Percentiles rank a stretch among this genome's conserved stretches.
Evolutionary conservation across 2,888 invertebrate species (phyloP).

Genomic region (Meta bourneti): DNA sequence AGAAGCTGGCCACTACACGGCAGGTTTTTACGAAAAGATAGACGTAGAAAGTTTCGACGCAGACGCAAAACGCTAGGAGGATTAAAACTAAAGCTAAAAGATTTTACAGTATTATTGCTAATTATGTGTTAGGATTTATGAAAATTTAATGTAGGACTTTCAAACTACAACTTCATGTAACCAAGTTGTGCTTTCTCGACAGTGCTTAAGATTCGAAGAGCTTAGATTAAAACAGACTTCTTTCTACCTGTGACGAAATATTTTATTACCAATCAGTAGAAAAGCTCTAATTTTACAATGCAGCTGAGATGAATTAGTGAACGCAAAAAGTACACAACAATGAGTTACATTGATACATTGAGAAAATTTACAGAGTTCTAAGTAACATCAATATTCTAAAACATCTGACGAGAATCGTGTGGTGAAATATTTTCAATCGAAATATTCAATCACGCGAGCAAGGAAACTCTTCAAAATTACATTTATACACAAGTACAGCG

Average conservation of each 20-base stretch:
- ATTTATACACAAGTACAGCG: background rate
- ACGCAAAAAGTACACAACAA: conserved; percentile 9
- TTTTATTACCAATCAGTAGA: conserved; percentile 47
- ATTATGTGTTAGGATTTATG: too few relatives aligned
- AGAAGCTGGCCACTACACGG: too few relatives aligned
- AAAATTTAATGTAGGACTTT: too few relatives aligned
- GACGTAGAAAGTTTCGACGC: too few relatives aligned
- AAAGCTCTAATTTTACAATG: conserved; percentile 32
- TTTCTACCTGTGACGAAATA: conserved; percentile 13
- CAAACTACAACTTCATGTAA: too few relatives aligned
- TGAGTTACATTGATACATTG: conserved; percentile 14
- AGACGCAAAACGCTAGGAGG: too few relatives aligned
- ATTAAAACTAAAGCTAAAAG: too few relatives aligned
- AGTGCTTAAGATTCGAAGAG: too few relatives aligned
- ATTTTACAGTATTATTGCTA: too few relatives aligned
- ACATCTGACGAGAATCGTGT: conserved; percentile 3
- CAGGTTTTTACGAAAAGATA: too few relatives aligned
- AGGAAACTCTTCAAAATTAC: conserved; percentile 2
- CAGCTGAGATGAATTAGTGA: conserved; percentile 13
- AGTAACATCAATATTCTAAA: conserved; percentile 10
- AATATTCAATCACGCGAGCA: background rate
- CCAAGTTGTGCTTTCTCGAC: too few relatives aligned
- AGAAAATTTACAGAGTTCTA: conserved; percentile 21
- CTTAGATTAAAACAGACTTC: too few relatives aligned
- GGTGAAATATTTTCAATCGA: background rate